phyloP scores from a whole-genome alignment of 2,888 invertebrate species.

The Campopleginae sp. region DNA sequence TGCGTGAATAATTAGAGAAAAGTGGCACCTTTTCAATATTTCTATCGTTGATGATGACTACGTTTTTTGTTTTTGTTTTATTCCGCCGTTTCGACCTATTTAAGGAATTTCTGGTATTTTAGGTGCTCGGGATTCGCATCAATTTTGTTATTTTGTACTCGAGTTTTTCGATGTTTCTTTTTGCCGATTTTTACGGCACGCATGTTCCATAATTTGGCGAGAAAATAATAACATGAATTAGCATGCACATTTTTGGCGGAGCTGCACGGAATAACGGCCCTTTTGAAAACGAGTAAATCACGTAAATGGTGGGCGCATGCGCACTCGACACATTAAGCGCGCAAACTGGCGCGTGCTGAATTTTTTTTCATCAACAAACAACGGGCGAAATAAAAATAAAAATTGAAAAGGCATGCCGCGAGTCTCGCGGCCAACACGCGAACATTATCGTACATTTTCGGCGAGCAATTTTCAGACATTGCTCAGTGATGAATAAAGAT shows the following conservation, averaged over 20 bases:
- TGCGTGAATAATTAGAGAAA: background rate
- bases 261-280: constrained; percentile 49
- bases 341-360: constrained; percentile 27
- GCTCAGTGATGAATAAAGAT: constrained; percentile 9
- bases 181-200: background rate
- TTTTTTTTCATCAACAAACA: background rate
- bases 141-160: background rate
- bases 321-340: constrained; percentile 22
- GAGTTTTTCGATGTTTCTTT: background rate
- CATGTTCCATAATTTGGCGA: constrained; percentile 24
- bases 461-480: background rate
- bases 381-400: constrained; percentile 4
- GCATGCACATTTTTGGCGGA: constrained; percentile 48
- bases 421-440: constrained; percentile 7
- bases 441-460: constrained; percentile 16
- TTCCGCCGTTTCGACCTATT: background rate
- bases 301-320: constrained; percentile 37
- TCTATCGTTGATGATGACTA: background rate
- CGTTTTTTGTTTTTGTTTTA: background rate
- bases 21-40: background rate
- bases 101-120: background rate
- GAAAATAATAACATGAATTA: constrained; percentile 61
- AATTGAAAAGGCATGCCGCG: constrained; percentile 19
- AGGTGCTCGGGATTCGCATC: background rate
- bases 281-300: constrained; percentile 55